Conservation (phyloP, 2,888 invertebrate genomes). For the Amiota mariae region DNA sequence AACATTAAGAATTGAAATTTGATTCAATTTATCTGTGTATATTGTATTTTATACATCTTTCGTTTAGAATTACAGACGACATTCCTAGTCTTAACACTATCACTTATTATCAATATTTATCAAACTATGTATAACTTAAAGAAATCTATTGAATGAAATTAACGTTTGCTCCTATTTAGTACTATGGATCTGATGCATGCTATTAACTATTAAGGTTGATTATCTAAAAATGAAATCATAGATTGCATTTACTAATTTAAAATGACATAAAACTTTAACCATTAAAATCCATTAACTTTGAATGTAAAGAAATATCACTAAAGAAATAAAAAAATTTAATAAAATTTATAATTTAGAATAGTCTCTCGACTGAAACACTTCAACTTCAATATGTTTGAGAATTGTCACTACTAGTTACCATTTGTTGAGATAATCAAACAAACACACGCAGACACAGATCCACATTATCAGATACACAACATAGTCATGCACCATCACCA, state of each 20-base stretch:
- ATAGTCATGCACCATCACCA: background rate
- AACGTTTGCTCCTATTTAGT: no score
- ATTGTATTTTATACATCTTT: no score
- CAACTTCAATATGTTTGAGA: background rate
- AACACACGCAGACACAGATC: background rate
- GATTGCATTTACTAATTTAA: background rate
- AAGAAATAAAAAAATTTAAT: constrained; percentile 5
- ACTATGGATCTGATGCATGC: background rate
- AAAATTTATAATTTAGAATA: constrained; percentile 8
- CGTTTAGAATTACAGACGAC: no score
- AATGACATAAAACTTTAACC: constrained; percentile 1
- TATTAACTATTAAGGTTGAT: background rate
- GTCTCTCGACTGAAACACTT: background rate
- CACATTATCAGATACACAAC: background rate
- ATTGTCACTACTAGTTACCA: background rate
- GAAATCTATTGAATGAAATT: no score
- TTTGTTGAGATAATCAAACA: background rate
- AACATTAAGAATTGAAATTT: no score
- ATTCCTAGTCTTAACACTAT: no score
- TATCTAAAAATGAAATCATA: background rate
- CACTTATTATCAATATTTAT: no score
- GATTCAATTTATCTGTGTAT: no score
- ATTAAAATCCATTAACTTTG: constrained; percentile 19
- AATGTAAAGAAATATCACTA: background rate
- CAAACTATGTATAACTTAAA: no score